Evolutionary conservation across 2,888 invertebrate genomes (phyloP).

Genomic region (Euclidia mi): DNA sequence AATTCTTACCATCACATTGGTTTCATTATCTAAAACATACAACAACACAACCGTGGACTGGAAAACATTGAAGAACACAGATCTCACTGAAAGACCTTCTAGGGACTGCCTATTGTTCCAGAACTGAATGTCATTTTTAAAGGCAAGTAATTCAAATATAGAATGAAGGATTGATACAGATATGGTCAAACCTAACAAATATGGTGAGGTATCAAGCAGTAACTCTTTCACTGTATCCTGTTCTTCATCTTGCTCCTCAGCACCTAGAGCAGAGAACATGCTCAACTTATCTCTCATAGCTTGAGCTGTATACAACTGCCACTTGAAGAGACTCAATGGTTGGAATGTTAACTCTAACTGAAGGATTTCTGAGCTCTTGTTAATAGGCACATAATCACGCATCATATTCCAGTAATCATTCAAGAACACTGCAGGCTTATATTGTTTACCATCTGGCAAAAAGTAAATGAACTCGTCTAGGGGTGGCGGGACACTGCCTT

Average conservation of each 20-base stretch:
- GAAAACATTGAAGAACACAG: conserved; percentile 99
- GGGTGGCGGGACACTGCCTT: conserved; percentile 97
- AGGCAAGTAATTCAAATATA: conserved; percentile 99
- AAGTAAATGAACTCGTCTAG: conserved; percentile 98
- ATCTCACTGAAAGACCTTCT: conserved; percentile 99
- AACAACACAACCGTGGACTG: conserved; percentile 98
- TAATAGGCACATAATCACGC: conserved; percentile 97
- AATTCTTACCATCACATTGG: conserved; percentile 98
- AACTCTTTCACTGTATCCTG: conserved; percentile 98
- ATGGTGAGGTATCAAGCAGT: conserved; percentile 98
- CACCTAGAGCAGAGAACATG: conserved; percentile 90
- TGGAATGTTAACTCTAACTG: conserved; percentile 94
- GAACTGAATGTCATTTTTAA: conserved; percentile 99
- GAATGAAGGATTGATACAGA: conserved; percentile 98
- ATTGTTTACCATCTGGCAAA: conserved; percentile 95
- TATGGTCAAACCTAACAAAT: conserved; percentile 97
- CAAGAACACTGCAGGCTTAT: conserved; percentile 97
- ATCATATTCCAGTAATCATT: conserved; percentile 99
- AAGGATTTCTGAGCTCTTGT: conserved; percentile 94
- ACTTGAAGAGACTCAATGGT: conserved; percentile 98
- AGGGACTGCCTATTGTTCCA: conserved; percentile 99
- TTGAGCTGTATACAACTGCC: conserved; percentile 99
- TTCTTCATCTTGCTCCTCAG: conserved; percentile 96
- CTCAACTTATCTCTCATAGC: conserved; percentile 97
- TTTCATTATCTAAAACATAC: conserved; percentile 99